Evolutionary conservation across 2,797 vertebrate genomes (phyloP).

Genomic region (Pipistrellus pipistrellus): DNA sequence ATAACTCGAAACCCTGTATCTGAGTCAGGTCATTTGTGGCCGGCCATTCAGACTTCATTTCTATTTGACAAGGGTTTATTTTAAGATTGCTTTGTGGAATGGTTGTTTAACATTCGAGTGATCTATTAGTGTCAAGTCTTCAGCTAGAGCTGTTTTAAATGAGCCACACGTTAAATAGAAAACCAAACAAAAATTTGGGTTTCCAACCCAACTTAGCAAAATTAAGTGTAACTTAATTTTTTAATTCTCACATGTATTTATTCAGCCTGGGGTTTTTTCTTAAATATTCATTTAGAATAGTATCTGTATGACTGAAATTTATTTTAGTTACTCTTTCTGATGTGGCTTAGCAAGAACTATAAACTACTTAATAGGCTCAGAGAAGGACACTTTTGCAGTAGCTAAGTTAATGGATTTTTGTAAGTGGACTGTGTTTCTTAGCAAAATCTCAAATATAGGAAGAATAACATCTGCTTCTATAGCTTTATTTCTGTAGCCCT

Average conservation of each 20-base stretch:
- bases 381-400: not conserved
- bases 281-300: constrained; percentile 22
- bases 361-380: not conserved
- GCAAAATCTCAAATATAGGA: not conserved
- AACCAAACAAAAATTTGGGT: constrained; percentile 49
- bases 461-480: not conserved
- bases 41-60: constrained; percentile 57
- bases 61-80: constrained; percentile 62
- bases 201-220: constrained; percentile 35
- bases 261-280: not conserved
- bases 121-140: constrained; percentile 65
- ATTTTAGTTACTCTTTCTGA: not conserved
- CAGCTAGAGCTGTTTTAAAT: constrained; percentile 22
- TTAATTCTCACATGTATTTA: constrained; percentile 8
- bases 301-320: not conserved
- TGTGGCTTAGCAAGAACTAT: not conserved
- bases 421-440: constrained; percentile 12
- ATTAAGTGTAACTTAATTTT: not conserved
- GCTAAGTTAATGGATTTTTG: not conserved
- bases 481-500: not conserved
- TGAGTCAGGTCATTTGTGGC: constrained; percentile 2
- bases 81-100: constrained; percentile 65
- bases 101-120: constrained; percentile 57
- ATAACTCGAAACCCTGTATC: constrained; percentile 7
- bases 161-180: constrained; percentile 32